These are phyloP conservation scores for Ondatra zibethicus DNA, from an alignment of 2,113 vertebrate genomes.

Conservation along the genomic window DNA sequence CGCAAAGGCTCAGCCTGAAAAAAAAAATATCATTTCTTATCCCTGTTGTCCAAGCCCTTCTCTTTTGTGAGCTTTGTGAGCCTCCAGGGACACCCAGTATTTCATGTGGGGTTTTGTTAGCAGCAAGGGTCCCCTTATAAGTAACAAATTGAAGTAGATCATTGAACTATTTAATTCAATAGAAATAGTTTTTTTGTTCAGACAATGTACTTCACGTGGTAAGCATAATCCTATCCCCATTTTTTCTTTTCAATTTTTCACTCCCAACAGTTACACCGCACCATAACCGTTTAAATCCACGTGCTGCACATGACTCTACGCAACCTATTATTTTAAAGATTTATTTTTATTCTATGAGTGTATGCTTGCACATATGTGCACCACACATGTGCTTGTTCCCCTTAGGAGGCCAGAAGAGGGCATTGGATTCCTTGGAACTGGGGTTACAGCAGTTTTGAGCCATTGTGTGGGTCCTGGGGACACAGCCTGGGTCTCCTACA, in stretches of 20 bases:
- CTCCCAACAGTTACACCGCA: background rate
- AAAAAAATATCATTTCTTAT: constrained; percentile 50
- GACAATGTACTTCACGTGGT: background rate
- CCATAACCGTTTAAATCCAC: too few relatives aligned
- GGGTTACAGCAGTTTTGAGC: background rate
- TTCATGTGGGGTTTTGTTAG: constrained; percentile 33
- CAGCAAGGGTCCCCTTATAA: constrained; percentile 21
- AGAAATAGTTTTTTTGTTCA: constrained; percentile 50
- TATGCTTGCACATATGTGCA: background rate
- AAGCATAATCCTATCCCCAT: too few relatives aligned
- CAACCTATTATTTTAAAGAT: background rate
- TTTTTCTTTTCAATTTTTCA: background rate
- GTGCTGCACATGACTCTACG: background rate
- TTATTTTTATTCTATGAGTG: background rate
- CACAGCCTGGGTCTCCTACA: too few relatives aligned
- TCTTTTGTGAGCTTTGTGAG: background rate
- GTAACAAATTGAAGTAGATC: background rate
- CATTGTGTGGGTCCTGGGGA: too few relatives aligned
- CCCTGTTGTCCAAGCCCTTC: constrained; percentile 9
- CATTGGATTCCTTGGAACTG: background rate
- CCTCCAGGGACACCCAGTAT: background rate
- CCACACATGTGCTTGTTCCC: background rate
- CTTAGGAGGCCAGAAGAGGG: background rate
- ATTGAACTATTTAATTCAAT: constrained; percentile 49
- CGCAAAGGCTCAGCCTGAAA: constrained; percentile 46